Percentiles rank a stretch among this genome's conserved stretches.
Evolutionary conservation across 1,140 invertebrate species (phyloP).

Genomic region (Bombus breviceps): DNA sequence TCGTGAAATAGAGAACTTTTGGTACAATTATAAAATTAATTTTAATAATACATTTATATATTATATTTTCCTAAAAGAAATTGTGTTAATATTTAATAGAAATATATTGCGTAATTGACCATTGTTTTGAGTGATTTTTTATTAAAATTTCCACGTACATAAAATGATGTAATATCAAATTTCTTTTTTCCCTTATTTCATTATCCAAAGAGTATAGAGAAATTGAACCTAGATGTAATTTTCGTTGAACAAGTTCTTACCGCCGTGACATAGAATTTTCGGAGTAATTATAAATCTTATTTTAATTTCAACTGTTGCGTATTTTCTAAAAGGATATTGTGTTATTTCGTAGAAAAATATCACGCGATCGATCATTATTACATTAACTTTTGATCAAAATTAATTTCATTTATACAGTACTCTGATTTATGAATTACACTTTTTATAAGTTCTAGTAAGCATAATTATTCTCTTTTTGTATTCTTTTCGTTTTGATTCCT

Average conservation of each 20-base stretch:
- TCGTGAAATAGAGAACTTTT: neutral
- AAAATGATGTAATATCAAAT: neutral
- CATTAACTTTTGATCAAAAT: neutral
- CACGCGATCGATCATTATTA: neutral
- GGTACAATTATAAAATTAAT: neutral
- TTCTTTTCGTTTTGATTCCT: neutral
- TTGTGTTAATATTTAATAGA: neutral
- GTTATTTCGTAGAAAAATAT: neutral
- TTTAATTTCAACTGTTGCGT: neutral
- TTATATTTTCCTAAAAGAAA: too few relatives aligned
- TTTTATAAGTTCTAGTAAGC: neutral
- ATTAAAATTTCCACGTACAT: neutral
- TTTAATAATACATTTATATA: neutral
- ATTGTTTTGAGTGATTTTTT: neutral
- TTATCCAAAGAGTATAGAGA: neutral
- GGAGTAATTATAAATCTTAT: neutral
- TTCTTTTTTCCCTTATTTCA: neutral
- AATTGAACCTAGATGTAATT: neutral
- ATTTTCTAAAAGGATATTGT: neutral
- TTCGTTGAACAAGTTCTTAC: neutral
- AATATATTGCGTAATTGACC: neutral
- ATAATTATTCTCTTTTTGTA: neutral
- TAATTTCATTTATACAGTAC: neutral
- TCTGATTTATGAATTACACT: neutral
- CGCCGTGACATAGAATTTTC: neutral